A percentile compares a stretch with the other conserved stretches of the same genome.
These are phyloP conservation scores for Mus spicilegus DNA, from an alignment of 2,113 vertebrate genomes.

Conservation along the genomic window DNA sequence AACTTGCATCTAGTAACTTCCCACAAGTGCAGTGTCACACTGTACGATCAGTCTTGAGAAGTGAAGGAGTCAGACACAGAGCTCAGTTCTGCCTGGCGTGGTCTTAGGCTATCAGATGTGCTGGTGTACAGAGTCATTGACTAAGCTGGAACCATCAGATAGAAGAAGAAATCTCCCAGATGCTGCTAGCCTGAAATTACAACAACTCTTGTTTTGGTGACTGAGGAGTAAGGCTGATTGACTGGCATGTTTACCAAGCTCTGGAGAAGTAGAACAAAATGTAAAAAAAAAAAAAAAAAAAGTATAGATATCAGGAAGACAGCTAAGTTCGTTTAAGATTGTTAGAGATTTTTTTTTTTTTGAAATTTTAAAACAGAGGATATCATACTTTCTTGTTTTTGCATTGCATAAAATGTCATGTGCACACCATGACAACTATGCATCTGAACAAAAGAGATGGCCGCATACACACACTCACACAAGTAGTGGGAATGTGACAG, in stretches of 20 bases:
- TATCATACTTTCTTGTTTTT: neutral
- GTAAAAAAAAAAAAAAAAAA: neutral
- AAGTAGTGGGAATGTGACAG: neutral
- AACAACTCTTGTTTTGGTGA: neutral
- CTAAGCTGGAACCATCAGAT: neutral
- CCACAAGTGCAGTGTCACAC: neutral
- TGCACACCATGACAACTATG: neutral
- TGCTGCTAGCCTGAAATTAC: neutral
- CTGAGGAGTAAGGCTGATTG: neutral
- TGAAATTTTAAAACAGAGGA: neutral
- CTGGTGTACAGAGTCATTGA: neutral
- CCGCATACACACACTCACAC: neutral
- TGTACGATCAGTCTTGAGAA: neutral
- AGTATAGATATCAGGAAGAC: neutral
- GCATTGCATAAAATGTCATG: neutral
- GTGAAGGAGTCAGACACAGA: neutral
- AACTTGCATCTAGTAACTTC: conserved; percentile 56
- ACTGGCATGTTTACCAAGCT: neutral
- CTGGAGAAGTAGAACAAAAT: neutral
- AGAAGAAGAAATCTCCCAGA: neutral
- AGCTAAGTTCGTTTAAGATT: neutral
- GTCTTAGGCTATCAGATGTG: neutral
- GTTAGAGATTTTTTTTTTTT: neutral
- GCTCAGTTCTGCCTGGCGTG: conserved; percentile 32
- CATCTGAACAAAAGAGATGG: neutral